Evolutionary conservation across 2,113 vertebrate genomes (phyloP).

Genomic region (Antechinus flavipes): DNA sequence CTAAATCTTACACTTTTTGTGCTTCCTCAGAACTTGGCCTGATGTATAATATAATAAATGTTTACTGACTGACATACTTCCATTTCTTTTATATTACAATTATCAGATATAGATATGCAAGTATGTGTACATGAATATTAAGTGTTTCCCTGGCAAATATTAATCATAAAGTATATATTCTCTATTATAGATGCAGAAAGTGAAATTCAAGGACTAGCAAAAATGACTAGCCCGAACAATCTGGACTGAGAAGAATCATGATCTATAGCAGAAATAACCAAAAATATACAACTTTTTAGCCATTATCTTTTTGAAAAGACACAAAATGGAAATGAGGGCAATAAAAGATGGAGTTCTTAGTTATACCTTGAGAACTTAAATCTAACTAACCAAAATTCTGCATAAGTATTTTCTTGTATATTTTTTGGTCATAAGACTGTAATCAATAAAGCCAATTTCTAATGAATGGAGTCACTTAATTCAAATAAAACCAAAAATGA

Average conservation of each 20-base stretch:
- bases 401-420: slow-evolving; percentile 14
- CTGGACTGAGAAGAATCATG: slow-evolving; percentile 39
- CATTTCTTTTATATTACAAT: not conserved
- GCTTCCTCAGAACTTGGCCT: not conserved
- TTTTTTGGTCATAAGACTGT: slow-evolving; percentile 16
- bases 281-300: not conserved
- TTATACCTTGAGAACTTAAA: not conserved
- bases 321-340: not conserved
- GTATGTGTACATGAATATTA: not conserved
- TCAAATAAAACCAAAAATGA: slow-evolving; percentile 1
- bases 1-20: not conserved
- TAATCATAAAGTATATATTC: slow-evolving; percentile 44
- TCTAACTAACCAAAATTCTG: not conserved
- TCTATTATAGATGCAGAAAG: slow-evolving; percentile 48
- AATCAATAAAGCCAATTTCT: not conserved
- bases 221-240: slow-evolving; percentile 29
- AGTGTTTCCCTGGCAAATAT: slow-evolving; percentile 30
- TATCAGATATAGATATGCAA: slow-evolving; percentile 9
- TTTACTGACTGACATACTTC: slow-evolving; percentile 1
- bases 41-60: not conserved
- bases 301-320: not conserved
- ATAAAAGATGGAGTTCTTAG: not conserved
- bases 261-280: slow-evolving; percentile 4
- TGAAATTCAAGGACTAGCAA: slow-evolving; percentile 29
- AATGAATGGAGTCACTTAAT: not conserved